Base-by-base conservation (phyloP, 2,797 vertebrate species). In the Valencia hispanica region DNA sequence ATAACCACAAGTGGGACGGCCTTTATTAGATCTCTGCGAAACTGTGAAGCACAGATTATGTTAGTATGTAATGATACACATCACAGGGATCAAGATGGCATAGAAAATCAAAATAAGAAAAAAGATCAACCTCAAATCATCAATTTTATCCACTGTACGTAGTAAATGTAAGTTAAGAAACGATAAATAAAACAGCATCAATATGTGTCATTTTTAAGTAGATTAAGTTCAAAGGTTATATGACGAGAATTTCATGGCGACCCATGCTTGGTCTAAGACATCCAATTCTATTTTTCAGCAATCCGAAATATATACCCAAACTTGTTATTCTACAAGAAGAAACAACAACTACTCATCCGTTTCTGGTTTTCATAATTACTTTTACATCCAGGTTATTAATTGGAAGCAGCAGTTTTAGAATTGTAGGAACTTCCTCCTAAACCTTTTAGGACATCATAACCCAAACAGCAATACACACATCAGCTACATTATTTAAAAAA, bases 1-100 rank as follows among this genome's bases (percentile, higher is more conserved):
- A 99, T 93, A 78, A 98, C 10, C 78, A 96, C 91, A 76, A 99
- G 79, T 4, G 98, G 97, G 87, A 97, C 11, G 74, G 94, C 96
- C 93, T 98, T 99, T 75, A 96, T 93, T 83, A 98, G 0, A 22
- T 98, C 94, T 93, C 94, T 95, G 83, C 96, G 97, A 80, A 98
- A 96, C 98, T 99, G 93, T 9, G 32, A 80, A 70, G 57, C 3
- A 69, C 4, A 83, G 2, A 27, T 36, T 1, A 57, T 47, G 30
- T n/a, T 43, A 50, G 79, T 53, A 27, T 41, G 34, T 73, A 22
- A 53, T 30, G 18, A 70, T 25, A 43, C 50, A 84, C 32, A 73
- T 69, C 12, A 41, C 12, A 70, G 1, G 3, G 20, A 50, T 25
- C 51, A 55, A 51, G 7, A n/a, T 10, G 10, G 17, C 10, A 34